phyloP scores from a whole-genome alignment of 2,113 vertebrate species.

The Coptodon rendalli region DNA sequence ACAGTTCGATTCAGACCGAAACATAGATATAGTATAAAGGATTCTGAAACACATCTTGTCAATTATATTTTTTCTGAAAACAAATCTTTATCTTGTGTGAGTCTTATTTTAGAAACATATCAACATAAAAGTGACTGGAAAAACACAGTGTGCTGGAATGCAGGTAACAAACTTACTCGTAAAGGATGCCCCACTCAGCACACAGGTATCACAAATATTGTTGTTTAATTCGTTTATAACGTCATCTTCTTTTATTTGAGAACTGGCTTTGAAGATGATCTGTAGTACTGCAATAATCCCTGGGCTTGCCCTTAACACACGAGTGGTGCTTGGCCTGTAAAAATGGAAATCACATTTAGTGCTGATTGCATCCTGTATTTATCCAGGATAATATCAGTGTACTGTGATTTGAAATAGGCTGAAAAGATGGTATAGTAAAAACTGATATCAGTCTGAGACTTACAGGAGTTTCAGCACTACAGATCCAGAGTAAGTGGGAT shows the following conservation, averaged over 20 bases:
- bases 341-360: not conserved
- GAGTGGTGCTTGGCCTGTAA: accelerated
- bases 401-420: not conserved
- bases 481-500: accelerated
- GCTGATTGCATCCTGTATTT: not conserved
- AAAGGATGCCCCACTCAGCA: accelerated
- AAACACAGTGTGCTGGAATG: not conserved
- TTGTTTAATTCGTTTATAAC: not conserved
- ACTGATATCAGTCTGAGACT: not conserved
- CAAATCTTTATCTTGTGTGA: not conserved
- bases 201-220: accelerated
- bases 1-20: not conserved
- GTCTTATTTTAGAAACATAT: not conserved
- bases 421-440: not conserved
- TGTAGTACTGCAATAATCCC: not conserved
- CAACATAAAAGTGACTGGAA: not conserved
- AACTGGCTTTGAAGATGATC: not conserved
- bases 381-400: not conserved
- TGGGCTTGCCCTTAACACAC: accelerated
- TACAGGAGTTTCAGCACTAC: constrained; percentile 35
- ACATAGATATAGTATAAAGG: not conserved
- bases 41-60: not conserved
- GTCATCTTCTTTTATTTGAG: not conserved
- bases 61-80: not conserved
- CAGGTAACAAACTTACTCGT: not conserved